Evolutionary conservation across 2,888 invertebrate species (phyloP), one percentile per base, ranked within the genome.

Genomic region (Cerceris ruficornis): DNA sequence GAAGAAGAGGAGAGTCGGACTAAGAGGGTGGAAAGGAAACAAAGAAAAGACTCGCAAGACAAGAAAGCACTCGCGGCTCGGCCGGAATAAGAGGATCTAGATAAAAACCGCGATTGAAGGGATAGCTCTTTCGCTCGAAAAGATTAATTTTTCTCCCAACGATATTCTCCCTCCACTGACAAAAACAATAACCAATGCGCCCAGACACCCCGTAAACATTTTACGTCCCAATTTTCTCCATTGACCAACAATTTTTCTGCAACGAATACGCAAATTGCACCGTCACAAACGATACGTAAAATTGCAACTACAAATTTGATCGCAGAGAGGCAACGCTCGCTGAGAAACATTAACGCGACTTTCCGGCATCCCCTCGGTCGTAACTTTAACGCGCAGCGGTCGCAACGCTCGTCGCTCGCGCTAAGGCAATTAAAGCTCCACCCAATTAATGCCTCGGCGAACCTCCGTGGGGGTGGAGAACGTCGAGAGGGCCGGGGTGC

Each of bases 401-500:
- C 89, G 88, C 88, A 89, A 87, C 88, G 89, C 89, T 89, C 90
- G 89, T 90, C 90, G 90, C 89, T 89, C 88, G 90, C 88, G 84
- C 87, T 87, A 85, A 86, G 87, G 90, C 90, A 90, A 91, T 90
- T 91, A 91, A 89, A 89, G 88, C 88, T 89, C 88, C 88, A 88
- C 82, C 90, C 88, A 90, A 90, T 91, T 90, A 91, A 90, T 89
- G 83, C 87, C 87, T 69, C 77, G 80, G 69, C 72, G 71, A 78
- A 78, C 77, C 78, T 66, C 54, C 60, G 69, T 28, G 28, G 15
- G 58, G 66, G 58, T 41, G 72, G 57, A 42, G 55, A 67, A 15
- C 57, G 46, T 43, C 42, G 46, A 60, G 67, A 54, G 60, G 67
- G 61, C 65, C 65, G 64, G 77, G 78, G 58, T 71, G 50, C 55